A percentile compares a stretch with the other conserved stretches of the same genome.
Conservation (phyloP, 1,140 invertebrate species). For the Nomia melanderi region DNA sequence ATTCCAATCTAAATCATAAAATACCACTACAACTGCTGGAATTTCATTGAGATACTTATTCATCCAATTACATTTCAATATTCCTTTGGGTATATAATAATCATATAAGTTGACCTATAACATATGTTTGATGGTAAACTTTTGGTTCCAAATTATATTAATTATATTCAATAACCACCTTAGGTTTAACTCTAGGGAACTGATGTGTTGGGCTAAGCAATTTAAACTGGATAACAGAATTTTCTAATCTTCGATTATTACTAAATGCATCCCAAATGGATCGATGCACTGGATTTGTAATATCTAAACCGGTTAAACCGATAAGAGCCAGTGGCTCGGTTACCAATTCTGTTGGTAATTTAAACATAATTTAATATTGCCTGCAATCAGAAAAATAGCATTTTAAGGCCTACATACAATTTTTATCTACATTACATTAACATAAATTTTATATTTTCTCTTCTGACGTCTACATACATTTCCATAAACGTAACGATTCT, state of each 20-base stretch:
- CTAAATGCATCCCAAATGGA: slow-evolving; percentile 96
- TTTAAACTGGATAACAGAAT: slow-evolving; percentile 93
- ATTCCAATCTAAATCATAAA: slow-evolving; percentile 99
- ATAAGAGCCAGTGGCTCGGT: slow-evolving; percentile 91
- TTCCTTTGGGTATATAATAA: slow-evolving; percentile 97
- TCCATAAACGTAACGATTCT: slow-evolving; percentile 11
- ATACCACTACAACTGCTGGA: slow-evolving; percentile 95
- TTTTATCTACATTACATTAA: neutral
- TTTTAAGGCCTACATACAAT: too few species aligned
- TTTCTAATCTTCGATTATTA: slow-evolving; percentile 89
- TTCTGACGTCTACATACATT: neutral
- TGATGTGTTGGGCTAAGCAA: slow-evolving; percentile 89
- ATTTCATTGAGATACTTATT: slow-evolving; percentile 94
- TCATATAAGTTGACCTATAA: slow-evolving; percentile 92
- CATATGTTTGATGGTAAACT: slow-evolving; percentile 24
- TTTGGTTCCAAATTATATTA: slow-evolving; percentile 15
- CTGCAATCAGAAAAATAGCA: slow-evolving; percentile 3
- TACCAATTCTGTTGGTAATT: slow-evolving; percentile 89
- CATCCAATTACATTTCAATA: slow-evolving; percentile 97
- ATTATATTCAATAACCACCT: slow-evolving; percentile 79
- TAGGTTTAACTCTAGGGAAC: slow-evolving; percentile 94
- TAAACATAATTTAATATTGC: slow-evolving; percentile 75
- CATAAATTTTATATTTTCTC: neutral
- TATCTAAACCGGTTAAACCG: slow-evolving; percentile 92
- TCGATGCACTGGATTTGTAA: slow-evolving; percentile 92